Percentiles rank a stretch among this genome's conserved stretches.
Evolutionary conservation across 2,888 invertebrate genomes (phyloP).

Genomic region (Monochamus alternatus): DNA sequence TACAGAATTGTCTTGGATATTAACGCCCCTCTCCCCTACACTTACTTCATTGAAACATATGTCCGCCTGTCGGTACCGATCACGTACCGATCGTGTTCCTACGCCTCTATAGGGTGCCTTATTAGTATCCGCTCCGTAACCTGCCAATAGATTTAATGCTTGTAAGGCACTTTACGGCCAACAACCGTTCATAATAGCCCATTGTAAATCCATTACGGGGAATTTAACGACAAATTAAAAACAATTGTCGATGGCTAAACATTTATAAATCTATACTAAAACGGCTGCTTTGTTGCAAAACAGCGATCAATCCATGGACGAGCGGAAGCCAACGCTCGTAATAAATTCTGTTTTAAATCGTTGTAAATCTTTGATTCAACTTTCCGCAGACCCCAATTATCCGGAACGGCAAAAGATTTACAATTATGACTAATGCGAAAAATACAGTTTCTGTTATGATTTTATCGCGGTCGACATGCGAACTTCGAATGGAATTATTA

Average conservation of each 20-base stretch:
- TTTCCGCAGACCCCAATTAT: conserved; percentile 44
- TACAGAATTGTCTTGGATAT: too few relatives aligned
- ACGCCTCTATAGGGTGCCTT: background rate
- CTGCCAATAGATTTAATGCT: conserved; percentile 1
- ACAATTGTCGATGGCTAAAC: conserved; percentile 1
- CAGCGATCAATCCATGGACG: conserved; percentile 9
- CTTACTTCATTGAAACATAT: background rate
- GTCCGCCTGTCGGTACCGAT: background rate
- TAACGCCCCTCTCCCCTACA: too few relatives aligned
- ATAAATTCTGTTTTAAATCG: conserved; percentile 33
- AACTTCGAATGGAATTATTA: conserved; percentile 42
- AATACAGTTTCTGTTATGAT: conserved; percentile 42
- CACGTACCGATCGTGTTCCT: background rate
- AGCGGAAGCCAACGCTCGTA: conserved; percentile 5
- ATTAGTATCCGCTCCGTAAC: background rate
- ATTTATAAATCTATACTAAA: conserved; percentile 13
- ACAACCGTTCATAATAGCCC: conserved; percentile 14
- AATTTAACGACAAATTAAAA: conserved; percentile 12
- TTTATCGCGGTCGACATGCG: conserved; percentile 46
- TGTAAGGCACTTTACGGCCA: conserved; percentile 9
- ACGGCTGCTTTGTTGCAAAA: conserved; percentile 8
- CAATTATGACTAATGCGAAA: conserved; percentile 48
- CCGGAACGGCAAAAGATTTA: conserved; percentile 39
- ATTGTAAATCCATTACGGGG: conserved; percentile 4
- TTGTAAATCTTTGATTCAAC: conserved; percentile 43